These are phyloP conservation scores for Astreopora myriophthalma DNA, from an alignment of 64 coral and sea anemone species.

Conservation along the genomic window DNA sequence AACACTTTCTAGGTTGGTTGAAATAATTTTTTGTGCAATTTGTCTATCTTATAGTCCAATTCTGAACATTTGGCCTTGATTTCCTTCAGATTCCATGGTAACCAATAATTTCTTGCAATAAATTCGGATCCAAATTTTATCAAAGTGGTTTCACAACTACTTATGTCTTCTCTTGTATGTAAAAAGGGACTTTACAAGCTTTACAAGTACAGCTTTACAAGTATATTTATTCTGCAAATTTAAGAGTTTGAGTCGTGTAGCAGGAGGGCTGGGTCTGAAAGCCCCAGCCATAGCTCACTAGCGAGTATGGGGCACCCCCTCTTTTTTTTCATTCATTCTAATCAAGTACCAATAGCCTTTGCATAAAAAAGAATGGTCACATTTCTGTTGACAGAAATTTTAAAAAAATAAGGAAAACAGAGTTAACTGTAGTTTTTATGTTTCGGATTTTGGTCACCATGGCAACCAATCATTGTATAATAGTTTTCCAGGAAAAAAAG, in stretches of 20 bases:
- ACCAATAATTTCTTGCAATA: conserved; percentile 12
- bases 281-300: background rate
- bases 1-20: background rate
- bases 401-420: conserved; percentile 34
- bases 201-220: background rate
- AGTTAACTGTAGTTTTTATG: background rate
- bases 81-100: conserved; percentile 21
- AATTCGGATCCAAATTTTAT: conserved; percentile 9
- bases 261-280: background rate
- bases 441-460: conserved; percentile 33
- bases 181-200: background rate
- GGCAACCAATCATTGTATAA: background rate
- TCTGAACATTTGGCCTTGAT: conserved; percentile 39
- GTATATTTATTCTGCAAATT: conserved; percentile 37
- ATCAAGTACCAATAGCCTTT: conserved; percentile 41
- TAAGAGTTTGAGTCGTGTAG: background rate
- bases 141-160: conserved; percentile 1
- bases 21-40: background rate
- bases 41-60: conserved; percentile 34
- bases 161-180: background rate
- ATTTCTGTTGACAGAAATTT: conserved; percentile 52
- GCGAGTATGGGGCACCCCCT: background rate
- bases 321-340: conserved; percentile 48
- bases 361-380: conserved; percentile 36
- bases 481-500: conserved; percentile 25